These are phyloP conservation scores for Blastomussa wellsi DNA, from an alignment of 92 coral and sea anemone species.

Conservation along the genomic window DNA sequence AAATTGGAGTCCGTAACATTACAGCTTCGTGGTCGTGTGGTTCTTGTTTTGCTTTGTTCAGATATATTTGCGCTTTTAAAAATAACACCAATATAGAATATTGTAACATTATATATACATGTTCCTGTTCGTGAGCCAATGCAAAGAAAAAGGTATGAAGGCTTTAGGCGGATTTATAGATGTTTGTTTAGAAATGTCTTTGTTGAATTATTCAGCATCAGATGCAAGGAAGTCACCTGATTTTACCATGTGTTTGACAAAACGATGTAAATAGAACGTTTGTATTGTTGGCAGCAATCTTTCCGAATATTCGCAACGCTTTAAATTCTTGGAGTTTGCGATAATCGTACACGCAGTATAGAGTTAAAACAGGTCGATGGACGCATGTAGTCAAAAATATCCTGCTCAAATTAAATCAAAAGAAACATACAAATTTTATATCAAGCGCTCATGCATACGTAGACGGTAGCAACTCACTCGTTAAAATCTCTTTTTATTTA, in stretches of 20 bases:
- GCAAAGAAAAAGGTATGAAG: not conserved
- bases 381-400: not conserved
- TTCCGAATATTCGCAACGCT: constrained; percentile 4
- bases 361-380: not conserved
- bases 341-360: not conserved
- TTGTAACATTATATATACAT: constrained; percentile 6
- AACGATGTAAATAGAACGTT: constrained; percentile 22
- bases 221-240: constrained; percentile 49
- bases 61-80: constrained; percentile 4
- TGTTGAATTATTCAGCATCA: constrained; percentile 60
- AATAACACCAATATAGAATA: not conserved
- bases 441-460: not conserved
- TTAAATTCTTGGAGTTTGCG: not conserved
- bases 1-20: constrained; percentile 63
- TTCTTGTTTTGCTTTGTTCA: constrained; percentile 25
- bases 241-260: constrained; percentile 55
- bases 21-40: constrained; percentile 28
- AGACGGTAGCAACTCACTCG: not conserved
- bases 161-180: constrained; percentile 38
- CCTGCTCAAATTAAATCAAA: not conserved
- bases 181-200: constrained; percentile 54
- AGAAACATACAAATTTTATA: not conserved
- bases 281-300: not conserved
- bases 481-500: constrained; percentile 6
- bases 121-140: not conserved